Evolutionary conservation across 2,888 invertebrate species (phyloP).

Genomic region (Lepidocyrtinus sp.): DNA sequence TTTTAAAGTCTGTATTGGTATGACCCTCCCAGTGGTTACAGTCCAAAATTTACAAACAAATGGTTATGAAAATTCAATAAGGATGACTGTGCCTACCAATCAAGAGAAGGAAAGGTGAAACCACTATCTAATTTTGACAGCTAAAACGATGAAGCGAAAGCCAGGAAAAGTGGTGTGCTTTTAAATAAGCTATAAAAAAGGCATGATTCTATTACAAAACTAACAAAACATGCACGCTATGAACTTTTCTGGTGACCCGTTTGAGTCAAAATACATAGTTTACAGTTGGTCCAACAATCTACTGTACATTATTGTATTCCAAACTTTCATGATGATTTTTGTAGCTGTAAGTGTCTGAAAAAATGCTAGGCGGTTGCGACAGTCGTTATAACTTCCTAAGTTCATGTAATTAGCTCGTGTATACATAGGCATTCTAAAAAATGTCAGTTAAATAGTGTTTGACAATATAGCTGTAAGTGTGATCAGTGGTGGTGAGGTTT

Average conservation of each 20-base stretch:
- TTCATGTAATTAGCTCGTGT: no score
- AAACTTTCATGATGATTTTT: neutral
- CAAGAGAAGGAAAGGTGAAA: slow-evolving; percentile 20
- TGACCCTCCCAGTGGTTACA: neutral
- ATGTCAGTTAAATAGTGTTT: no score
- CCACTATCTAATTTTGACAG: slow-evolving; percentile 12
- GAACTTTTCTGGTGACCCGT: neutral
- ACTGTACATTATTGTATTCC: slow-evolving; percentile 33
- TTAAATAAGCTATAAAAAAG: neutral
- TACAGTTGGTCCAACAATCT: neutral
- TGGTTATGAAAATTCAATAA: neutral
- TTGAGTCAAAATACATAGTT: neutral
- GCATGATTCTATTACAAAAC: neutral
- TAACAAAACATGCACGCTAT: neutral
- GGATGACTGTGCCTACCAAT: neutral
- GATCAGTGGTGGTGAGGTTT: no score
- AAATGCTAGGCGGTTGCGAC: no score
- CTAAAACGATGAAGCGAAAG: neutral
- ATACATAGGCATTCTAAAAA: no score
- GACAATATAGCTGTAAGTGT: no score
- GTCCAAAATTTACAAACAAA: neutral
- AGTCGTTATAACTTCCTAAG: no score
- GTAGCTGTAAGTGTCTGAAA: no score
- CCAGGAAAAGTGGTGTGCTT: slow-evolving; percentile 17
- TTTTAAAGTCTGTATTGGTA: neutral